These are phyloP conservation scores for Bujurquina vittata DNA, from an alignment of 2,113 vertebrate species.

Conservation along the genomic window DNA sequence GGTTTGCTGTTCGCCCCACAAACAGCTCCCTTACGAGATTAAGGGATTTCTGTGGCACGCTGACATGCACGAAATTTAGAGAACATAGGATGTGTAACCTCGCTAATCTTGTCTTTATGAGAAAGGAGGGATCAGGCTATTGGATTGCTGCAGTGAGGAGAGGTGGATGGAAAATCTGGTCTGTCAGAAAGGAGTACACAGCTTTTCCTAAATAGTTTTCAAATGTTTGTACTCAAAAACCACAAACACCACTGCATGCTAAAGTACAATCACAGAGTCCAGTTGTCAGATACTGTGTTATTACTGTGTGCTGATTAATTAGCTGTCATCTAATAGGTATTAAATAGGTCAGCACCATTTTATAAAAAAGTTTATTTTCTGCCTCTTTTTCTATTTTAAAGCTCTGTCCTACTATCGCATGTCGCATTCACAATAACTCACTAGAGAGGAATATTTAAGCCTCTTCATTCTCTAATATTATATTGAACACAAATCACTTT, in stretches of 20 bases:
- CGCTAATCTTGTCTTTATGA: constrained; percentile 79
- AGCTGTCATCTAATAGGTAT: not conserved
- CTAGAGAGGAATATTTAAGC: not conserved
- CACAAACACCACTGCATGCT: not conserved
- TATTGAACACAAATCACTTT: not conserved
- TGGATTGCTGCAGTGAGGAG: constrained; percentile 47
- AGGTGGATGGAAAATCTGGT: constrained; percentile 37
- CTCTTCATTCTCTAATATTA: not conserved
- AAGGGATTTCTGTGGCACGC: constrained; percentile 79
- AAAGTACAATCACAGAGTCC: not conserved
- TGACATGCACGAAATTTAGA: constrained; percentile 79
- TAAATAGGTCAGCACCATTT: not conserved
- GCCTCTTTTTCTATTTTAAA: not conserved
- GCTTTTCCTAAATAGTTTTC: not conserved
- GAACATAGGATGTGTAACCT: constrained; percentile 79
- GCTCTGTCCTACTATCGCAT: not conserved
- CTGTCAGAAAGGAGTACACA: not conserved
- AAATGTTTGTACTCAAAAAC: not conserved
- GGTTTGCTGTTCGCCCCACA: constrained; percentile 62
- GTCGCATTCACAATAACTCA: constrained; percentile 1
- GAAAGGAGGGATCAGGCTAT: constrained; percentile 69
- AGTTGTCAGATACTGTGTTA: not conserved
- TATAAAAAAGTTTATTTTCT: not conserved
- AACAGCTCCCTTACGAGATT: constrained; percentile 75
- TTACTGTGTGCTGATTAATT: not conserved